Base-by-base conservation (phyloP, 2,888 invertebrate genomes). In the Cylindroiulus punctatus region DNA sequence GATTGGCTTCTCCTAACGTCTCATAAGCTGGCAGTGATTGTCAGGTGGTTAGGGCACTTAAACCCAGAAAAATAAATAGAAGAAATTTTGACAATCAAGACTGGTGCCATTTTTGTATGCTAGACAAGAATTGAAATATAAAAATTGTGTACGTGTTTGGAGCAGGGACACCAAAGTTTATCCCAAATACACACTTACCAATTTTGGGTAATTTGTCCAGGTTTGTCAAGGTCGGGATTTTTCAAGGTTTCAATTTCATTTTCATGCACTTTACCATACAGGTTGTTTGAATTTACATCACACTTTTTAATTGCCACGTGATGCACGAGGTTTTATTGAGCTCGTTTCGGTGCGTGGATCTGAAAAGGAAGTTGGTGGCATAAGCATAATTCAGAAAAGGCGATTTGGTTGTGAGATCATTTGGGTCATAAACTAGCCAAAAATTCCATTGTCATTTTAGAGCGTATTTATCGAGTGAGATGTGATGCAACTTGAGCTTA, bases 201-300 rank as follows among this genome's bases (percentile, higher is more conserved):
- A n/a, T n/a, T n/a, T n/a, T n/a, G n/a, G n/a, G n/a, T n/a, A n/a
- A n/a, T n/a, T n/a, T n/a, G n/a, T n/a, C n/a, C n/a, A n/a, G n/a
- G 65, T 26, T 4, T 65, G 10, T 65, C 22, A 65, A 26, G 65
- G 65, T 26, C 26, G 17, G n/a, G n/a, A 52, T 1, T 52, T 22
- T 65, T 65, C 65, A 65, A 65, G 65, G 65, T 65, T 65, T 65
- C 26, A n/a, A 65, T 26, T 4, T 5, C 65, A 65, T 65, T 65
- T 65, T n/a, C n/a, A 2, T 47, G 14, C 19, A 19, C 52, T 52
- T 52, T n/a, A 22, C 22, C 26, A 65, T 26, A 65, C 19, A 10
- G n/a, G 2, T 8, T 12, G 14, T 1, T 26, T 22, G 26, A 65
- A 7, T 26, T 65, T 65, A 4, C 22, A 12, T 65, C 65, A 8